Conservation (phyloP, 1,140 invertebrate genomes). For the Calycopis cecrops region DNA sequence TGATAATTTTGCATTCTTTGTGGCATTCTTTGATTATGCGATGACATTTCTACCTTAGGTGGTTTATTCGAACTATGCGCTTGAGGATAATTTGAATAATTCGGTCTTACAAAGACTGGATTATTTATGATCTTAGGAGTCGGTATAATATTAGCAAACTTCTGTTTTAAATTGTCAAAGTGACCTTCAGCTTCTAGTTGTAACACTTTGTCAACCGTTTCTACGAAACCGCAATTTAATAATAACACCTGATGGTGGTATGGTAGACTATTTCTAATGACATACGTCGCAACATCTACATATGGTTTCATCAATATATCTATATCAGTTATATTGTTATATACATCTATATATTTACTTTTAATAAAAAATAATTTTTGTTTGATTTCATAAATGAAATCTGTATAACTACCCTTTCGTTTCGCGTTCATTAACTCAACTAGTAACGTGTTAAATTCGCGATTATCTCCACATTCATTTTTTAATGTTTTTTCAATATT, state of each 20-base stretch:
- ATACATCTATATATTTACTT: background rate
- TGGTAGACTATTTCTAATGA: background rate
- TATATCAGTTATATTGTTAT: background rate
- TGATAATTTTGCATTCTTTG: background rate
- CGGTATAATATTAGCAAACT: slow-evolving; percentile 21
- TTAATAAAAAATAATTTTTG: background rate
- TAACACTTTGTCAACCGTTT: slow-evolving; percentile 17
- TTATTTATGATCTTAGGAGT: slow-evolving; percentile 13
- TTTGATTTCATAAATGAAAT: background rate
- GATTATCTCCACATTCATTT: background rate
- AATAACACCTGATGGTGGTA: background rate
- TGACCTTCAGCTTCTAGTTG: slow-evolving; percentile 23
- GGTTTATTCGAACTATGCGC: background rate
- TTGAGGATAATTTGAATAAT: background rate
- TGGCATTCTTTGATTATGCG: too few relatives aligned
- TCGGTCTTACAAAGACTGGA: background rate
- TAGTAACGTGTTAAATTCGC: background rate
- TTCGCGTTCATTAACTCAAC: background rate
- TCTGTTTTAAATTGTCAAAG: slow-evolving; percentile 23
- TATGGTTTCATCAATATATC: background rate
- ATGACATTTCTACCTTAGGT: too few relatives aligned
- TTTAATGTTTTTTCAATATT: background rate
- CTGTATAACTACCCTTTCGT: background rate
- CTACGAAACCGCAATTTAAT: slow-evolving; percentile 19
- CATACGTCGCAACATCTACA: background rate